Evolutionary conservation across 2,888 invertebrate species (phyloP).

Genomic region (Eupithecia inturbata): DNA sequence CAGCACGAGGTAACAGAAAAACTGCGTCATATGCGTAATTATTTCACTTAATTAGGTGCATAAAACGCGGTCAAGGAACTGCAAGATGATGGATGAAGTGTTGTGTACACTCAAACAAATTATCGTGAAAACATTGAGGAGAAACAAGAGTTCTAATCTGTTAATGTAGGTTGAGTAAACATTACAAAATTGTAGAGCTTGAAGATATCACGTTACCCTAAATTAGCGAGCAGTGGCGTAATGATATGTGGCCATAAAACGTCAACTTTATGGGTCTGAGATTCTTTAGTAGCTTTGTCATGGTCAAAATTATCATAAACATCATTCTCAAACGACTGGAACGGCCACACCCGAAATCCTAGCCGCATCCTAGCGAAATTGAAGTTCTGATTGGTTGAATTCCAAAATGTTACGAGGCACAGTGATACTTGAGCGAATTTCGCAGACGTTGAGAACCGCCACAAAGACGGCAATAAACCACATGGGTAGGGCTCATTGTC

Average conservation of each 20-base stretch:
- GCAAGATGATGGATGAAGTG: slow-evolving; percentile 48
- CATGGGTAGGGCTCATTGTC: slow-evolving; percentile 77
- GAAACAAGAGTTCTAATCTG: slow-evolving; percentile 47
- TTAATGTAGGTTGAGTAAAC: slow-evolving; percentile 57
- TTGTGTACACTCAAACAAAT: slow-evolving; percentile 38
- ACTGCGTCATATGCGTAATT: slow-evolving; percentile 63
- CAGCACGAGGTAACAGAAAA: slow-evolving; percentile 58
- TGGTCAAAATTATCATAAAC: slow-evolving; percentile 58
- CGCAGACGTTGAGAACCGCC: slow-evolving; percentile 58
- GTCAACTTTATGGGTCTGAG: slow-evolving; percentile 11
- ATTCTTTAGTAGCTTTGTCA: slow-evolving; percentile 30
- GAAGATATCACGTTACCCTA: slow-evolving; percentile 41
- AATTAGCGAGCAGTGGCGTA: slow-evolving; percentile 40
- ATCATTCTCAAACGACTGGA: slow-evolving; percentile 55
- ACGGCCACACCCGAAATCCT: slow-evolving; percentile 51
- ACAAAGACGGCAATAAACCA: slow-evolving; percentile 67
- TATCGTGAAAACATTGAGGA: slow-evolving; percentile 53
- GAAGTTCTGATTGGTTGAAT: slow-evolving; percentile 46
- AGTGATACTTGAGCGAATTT: slow-evolving; percentile 60
- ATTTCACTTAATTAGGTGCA: slow-evolving; percentile 55
- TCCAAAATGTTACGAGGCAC: slow-evolving; percentile 34
- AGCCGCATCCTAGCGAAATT: slow-evolving; percentile 51
- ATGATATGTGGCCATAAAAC: slow-evolving; percentile 33
- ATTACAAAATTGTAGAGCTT: slow-evolving; percentile 45
- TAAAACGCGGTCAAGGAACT: slow-evolving; percentile 70